Percentiles rank a stretch among this genome's conserved stretches.
Conservation (phyloP, 2,797 vertebrate species). For the Myiotriccus ornatus region DNA sequence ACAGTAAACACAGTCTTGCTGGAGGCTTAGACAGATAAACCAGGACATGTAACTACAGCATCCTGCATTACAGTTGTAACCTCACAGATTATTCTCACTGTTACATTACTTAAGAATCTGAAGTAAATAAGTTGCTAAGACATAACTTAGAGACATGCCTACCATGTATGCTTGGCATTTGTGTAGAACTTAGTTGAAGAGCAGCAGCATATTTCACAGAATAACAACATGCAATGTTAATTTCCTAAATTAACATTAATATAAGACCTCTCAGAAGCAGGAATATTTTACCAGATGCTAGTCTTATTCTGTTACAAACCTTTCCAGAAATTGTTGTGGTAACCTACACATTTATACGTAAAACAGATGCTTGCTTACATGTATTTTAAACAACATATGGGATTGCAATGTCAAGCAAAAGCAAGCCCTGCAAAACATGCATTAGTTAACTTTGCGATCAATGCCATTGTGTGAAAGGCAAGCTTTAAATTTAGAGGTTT, state of each 20-base stretch:
- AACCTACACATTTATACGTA: not conserved
- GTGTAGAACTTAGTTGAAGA: not conserved
- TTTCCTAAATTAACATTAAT: not conserved
- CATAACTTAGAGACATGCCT: not conserved
- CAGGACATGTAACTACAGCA: not conserved
- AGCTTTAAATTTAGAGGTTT: not conserved
- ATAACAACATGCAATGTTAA: not conserved
- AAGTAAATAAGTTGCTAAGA: not conserved
- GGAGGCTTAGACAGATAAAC: not conserved
- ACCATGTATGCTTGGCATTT: not conserved
- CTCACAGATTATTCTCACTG: not conserved
- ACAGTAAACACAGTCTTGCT: not conserved
- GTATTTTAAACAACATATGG: conserved; percentile 11
- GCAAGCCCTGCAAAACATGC: not conserved
- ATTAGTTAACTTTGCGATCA: not conserved
- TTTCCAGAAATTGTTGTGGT: not conserved
- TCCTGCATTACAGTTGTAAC: not conserved
- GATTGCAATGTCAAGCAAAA: not conserved
- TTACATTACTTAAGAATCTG: not conserved
- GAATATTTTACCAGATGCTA: not conserved
- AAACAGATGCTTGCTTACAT: not conserved
- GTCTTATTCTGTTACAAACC: not conserved
- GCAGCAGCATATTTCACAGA: not conserved
- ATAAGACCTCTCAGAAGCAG: not conserved
- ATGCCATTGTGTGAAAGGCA: not conserved